Base-by-base conservation (phyloP, 1,140 invertebrate species). In the Liolophura sinensis region DNA sequence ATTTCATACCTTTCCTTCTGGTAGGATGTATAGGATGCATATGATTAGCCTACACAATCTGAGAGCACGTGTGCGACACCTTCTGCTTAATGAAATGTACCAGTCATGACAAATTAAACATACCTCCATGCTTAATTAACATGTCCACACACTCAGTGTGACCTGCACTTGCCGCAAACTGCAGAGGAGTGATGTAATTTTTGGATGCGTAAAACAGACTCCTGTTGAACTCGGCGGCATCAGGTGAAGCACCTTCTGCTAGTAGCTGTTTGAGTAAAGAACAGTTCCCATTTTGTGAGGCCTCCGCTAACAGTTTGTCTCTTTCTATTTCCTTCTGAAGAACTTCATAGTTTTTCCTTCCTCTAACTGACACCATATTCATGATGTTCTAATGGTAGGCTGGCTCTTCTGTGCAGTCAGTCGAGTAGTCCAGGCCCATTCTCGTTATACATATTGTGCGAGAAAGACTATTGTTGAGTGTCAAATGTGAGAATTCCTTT, bases 131-230 rank as follows among this genome's bases (percentile, higher is more conserved):
- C 25, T 73, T 67, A 50, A 82, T 77, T 11, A 81, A 66, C 25
- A 72, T 48, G 58, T 73, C 56, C 16, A 79, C 66, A n/a, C 72
- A 64, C 3, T 74, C 55, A 5, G 64, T 16, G 52, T 65, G 62
- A 9, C 73, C 73, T 22, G 62, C 64, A 14, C 55, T 65, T 20
- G 72, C 69, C 12, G 75, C 78, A 60, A 72, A 70, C 49, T 81
- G 78, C 24, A 83, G 67, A 12, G 81, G 81, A 0, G 80, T 82
- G 51, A 76, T 65, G 61, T 83, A 82, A 67, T 83, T 82, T 73
- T 83, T 72, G 4, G 79, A 81, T 12, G 73, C 74, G 68, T 83
- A 83, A 62, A 82, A 83, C 62, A 83, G 64, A 61, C 67, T 73
- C 64, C 72, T 73, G 60, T 81, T 82, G 62, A 77, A 79, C 71